Conservation (phyloP, 1,140 invertebrate species). For the Camponotus floridanus region DNA sequence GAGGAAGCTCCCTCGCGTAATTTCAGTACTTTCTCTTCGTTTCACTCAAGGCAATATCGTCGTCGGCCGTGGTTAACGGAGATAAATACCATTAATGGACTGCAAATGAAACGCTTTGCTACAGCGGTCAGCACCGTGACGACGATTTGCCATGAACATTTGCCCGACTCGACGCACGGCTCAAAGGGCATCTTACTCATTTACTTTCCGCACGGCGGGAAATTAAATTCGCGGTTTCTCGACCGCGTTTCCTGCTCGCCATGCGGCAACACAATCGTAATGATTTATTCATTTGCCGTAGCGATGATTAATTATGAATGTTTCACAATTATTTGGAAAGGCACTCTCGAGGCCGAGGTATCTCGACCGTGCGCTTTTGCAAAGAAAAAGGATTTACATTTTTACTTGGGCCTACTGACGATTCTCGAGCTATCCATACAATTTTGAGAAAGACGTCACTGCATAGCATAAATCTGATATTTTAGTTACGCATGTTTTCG, state of each 20-base stretch:
- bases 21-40: conserved; percentile 70
- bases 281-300: conserved; percentile 56
- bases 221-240: conserved; percentile 73
- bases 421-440: not conserved
- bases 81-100: conserved; percentile 63
- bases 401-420: not conserved
- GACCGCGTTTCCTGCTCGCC: conserved; percentile 71
- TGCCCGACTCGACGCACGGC: conserved; percentile 2
- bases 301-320: conserved; percentile 64
- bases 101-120: conserved; percentile 28
- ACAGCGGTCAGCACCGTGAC: conserved; percentile 56
- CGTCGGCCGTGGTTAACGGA: conserved; percentile 43
- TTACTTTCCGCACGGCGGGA: conserved; percentile 53
- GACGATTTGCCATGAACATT: conserved; percentile 24
- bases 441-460: not conserved
- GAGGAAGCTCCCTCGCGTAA: conserved; percentile 4
- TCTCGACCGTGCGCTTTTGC: not conserved
- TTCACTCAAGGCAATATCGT: conserved; percentile 60
- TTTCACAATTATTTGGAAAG: conserved; percentile 59
- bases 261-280: conserved; percentile 49
- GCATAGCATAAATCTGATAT: no score
- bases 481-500: no score
- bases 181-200: conserved; percentile 64
- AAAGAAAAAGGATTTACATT: not conserved
- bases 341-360: not conserved